Evolutionary conservation across 2,797 vertebrate species (phyloP), one percentile per base, ranked within the genome.

Genomic region (Mormyrus proboscirostris): DNA sequence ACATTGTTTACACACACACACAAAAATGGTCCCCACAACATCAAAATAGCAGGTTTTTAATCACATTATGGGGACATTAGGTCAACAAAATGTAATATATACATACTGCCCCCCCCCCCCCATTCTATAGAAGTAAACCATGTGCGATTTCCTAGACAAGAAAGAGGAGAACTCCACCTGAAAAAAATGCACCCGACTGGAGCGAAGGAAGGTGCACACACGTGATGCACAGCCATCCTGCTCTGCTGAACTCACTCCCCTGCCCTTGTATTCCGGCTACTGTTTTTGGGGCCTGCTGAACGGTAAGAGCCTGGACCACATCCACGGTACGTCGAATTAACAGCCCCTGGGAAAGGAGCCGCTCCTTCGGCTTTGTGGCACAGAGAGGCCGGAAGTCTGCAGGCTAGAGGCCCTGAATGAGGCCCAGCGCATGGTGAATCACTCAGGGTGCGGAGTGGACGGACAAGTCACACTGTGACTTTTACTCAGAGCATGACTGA

Each of bases 331-430:
- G 76, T 0, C 29, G 91, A 92, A 92, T 91, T 90, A 88, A 92
- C 89, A 3, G 91, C 95, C 94, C 93, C 92, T 95, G 95, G 92
- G 91, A 94, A 92, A 8, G 19, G 16, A 47, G 7, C 16, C 7
- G 0, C 6, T 47, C 38, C 41, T 19, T 47, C 1, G 3, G 84
- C 47, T 62, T 38, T 29, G 88, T 59, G n/a, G 76, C 73, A 59
- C 14, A 4, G 19, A 19, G 47, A 53, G 47, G 25, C 83, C 59
- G 83, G 47, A 89, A 86, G 73, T 79, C n/a, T 29, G 83, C 50
- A 41, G 83, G 73, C 33, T 19, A 6, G n/a, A 44, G 16, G 29
- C 57, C 83, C 25, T 9, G 9, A 57, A 14, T 8, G 25, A 62
- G 12, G 22, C 1, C 14, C 29, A 53, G 29, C 19, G 0, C 55